phyloP scores from a whole-genome alignment of 2,113 vertebrate genomes.

The Ochotona princeps region DNA sequence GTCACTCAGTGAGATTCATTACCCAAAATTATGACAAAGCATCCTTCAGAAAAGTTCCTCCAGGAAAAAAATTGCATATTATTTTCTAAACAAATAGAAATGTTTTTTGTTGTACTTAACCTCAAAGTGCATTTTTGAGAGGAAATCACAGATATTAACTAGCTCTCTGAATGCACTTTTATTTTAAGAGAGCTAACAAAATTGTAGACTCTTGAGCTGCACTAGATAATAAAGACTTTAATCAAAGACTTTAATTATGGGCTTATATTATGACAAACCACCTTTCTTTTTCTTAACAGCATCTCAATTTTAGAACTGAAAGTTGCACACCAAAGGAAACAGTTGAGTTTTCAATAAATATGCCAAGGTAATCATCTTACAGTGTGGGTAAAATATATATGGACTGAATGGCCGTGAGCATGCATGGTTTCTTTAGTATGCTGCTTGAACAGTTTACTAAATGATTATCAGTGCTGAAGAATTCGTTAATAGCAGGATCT shows the following conservation, averaged over 20 bases:
- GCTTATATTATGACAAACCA: neutral
- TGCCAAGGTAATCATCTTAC: neutral
- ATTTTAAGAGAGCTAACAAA: constrained; percentile 1
- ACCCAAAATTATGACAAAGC: constrained; percentile 44
- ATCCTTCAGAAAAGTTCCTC: constrained; percentile 41
- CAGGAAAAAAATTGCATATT: constrained; percentile 26
- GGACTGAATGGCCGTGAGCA: neutral
- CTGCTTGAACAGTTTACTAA: neutral
- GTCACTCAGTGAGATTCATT: constrained; percentile 40
- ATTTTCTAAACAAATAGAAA: constrained; percentile 29
- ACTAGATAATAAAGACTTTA: neutral
- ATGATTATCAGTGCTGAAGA: neutral
- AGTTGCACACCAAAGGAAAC: neutral
- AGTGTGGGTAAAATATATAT: neutral
- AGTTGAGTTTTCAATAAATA: neutral
- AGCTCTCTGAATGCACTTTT: neutral
- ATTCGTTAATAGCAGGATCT: neutral
- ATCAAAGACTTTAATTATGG: neutral
- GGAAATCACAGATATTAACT: neutral
- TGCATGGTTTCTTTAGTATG: neutral
- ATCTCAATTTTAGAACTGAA: neutral
- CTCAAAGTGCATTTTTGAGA: constrained; percentile 25
- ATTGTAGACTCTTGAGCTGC: neutral
- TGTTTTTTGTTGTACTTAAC: neutral
- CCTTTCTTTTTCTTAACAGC: neutral